Conservation (phyloP, 2,888 invertebrate species). For the Acanthopleura granulata region DNA sequence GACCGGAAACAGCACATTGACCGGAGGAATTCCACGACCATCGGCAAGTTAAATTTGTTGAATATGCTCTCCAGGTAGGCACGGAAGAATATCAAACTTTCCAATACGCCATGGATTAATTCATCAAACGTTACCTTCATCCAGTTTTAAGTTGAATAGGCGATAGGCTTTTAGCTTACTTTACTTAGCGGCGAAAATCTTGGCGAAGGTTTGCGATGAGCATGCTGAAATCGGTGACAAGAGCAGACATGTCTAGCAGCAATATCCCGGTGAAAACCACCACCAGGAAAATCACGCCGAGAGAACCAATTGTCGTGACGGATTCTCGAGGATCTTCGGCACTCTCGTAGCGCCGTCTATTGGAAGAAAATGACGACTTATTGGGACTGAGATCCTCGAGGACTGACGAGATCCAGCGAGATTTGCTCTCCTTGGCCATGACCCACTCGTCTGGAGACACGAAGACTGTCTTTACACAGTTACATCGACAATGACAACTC, state of each 20-base stretch:
- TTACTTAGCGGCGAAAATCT: not conserved
- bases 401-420: not conserved
- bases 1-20: no score
- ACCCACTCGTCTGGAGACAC: not conserved
- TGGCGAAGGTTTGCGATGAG: not conserved
- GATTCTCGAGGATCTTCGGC: not conserved
- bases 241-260: not conserved
- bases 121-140: no score
- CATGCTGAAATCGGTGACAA: not conserved
- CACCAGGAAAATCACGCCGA: not conserved
- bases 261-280: not conserved
- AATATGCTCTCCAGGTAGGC: no score
- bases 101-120: no score
- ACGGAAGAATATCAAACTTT: no score
- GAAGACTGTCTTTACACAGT: not conserved
- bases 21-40: no score
- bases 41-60: no score
- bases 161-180: no score
- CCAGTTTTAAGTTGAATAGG: no score
- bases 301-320: not conserved
- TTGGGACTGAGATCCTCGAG: not conserved
- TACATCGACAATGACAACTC: not conserved
- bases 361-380: not conserved
- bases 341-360: not conserved
- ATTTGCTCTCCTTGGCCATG: not conserved